Evolutionary conservation across 2,888 invertebrate genomes (phyloP).

Genomic region (Cephalotes varians): DNA sequence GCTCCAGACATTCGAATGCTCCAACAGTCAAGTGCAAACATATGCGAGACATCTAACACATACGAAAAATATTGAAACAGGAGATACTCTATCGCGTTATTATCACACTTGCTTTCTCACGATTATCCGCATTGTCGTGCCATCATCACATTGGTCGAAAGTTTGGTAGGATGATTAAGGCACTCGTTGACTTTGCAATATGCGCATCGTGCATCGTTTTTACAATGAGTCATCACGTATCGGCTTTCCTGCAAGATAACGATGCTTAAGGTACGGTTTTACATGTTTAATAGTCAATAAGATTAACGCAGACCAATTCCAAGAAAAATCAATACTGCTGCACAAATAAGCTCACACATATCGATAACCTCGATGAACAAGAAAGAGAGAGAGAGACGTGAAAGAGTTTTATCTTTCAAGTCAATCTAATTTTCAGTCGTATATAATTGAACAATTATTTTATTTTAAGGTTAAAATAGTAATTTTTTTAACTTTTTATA

Average conservation of each 20-base stretch:
- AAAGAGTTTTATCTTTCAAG: neutral
- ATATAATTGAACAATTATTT: neutral
- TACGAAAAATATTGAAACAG: neutral
- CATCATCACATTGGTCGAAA: neutral
- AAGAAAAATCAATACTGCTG: conserved; percentile 80
- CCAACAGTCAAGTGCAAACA: neutral
- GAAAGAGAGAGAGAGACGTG: neutral
- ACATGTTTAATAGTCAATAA: conserved; percentile 81
- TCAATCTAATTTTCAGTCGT: neutral
- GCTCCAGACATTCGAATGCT: neutral
- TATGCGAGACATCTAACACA: neutral
- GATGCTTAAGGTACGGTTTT: conserved; percentile 71
- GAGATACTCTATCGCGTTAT: neutral
- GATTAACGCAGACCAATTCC: conserved; percentile 77
- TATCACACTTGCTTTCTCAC: neutral
- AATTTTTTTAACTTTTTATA: neutral
- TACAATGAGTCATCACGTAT: conserved; percentile 8
- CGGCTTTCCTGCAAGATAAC: conserved; percentile 42
- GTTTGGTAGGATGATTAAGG: neutral
- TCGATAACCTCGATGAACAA: conserved; percentile 70
- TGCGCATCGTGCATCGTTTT: conserved; percentile 39
- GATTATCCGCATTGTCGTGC: neutral
- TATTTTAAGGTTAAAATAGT: neutral
- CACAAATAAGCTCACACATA: conserved; percentile 64
- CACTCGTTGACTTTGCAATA: neutral